Percentiles rank a stretch among this genome's conserved stretches.
phyloP scores from a whole-genome alignment of 2,113 vertebrate species.

The Coryphaenoides rupestris region DNA sequence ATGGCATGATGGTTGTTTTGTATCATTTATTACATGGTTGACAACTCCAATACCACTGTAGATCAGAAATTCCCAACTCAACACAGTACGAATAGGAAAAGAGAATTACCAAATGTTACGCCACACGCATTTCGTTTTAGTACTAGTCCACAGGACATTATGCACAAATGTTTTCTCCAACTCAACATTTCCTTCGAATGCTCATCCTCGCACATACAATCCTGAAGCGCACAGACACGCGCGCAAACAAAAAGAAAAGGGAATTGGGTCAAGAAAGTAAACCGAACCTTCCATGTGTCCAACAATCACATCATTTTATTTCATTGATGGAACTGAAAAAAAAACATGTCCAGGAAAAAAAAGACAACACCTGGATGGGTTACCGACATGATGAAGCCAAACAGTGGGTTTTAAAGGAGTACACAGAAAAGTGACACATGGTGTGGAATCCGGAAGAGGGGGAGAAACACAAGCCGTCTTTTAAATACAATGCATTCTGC shows the following conservation, averaged over 20 bases:
- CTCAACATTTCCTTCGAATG: conserved; percentile 17
- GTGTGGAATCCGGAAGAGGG: conserved; percentile 36
- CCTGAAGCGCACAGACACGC: no score
- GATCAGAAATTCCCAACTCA: conserved; percentile 36
- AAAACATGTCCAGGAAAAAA: background rate
- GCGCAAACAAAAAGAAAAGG: no score
- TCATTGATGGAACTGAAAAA: background rate
- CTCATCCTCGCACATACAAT: background rate
- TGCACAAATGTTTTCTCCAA: conserved; percentile 7
- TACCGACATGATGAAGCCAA: background rate
- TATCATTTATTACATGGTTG: conserved; percentile 58
- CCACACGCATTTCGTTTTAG: conserved; percentile 25
- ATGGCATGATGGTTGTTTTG: conserved; percentile 30
- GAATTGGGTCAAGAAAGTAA: background rate
- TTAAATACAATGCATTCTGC: conserved; percentile 59
- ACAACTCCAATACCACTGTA: conserved; percentile 46
- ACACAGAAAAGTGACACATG: conserved; percentile 42
- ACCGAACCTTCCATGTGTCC: background rate
- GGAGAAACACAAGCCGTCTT: conserved; percentile 39
- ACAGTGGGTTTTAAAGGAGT: conserved; percentile 45
- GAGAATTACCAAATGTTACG: conserved; percentile 27
- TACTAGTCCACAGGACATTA: conserved; percentile 46
- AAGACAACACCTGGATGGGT: background rate
- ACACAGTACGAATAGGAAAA: conserved; percentile 52
- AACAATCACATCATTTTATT: background rate